These are phyloP conservation scores for Pristiophorus japonicus DNA, from an alignment of 2,113 vertebrate genomes.

Conservation along the genomic window DNA sequence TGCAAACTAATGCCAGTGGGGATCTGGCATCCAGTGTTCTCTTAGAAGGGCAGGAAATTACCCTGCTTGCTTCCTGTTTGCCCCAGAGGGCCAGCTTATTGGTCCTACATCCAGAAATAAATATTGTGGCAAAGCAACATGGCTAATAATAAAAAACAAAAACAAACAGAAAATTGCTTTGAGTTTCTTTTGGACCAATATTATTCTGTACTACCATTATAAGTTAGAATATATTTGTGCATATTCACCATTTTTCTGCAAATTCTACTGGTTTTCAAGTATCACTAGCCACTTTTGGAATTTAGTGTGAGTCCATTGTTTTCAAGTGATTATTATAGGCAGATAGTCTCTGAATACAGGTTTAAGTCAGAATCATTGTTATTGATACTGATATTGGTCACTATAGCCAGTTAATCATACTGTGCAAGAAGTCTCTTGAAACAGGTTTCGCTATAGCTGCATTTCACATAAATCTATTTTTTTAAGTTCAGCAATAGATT, in stretches of 20 bases:
- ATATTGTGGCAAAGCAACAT: neutral
- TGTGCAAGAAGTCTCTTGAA: neutral
- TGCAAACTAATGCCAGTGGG: neutral
- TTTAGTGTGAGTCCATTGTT: neutral
- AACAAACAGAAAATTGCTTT: neutral
- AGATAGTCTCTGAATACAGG: neutral
- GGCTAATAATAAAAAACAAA: neutral
- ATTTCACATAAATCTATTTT: neutral
- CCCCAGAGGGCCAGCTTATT: neutral
- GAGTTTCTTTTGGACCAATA: neutral
- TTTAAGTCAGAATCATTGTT: neutral
- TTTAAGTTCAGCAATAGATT: neutral
- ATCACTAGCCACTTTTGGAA: neutral
- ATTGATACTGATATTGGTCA: neutral
- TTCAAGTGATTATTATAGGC: neutral
- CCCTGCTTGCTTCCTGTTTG: neutral
- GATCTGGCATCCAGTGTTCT: neutral
- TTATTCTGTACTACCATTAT: no score
- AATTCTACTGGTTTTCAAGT: neutral
- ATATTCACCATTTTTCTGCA: neutral
- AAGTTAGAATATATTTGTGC: neutral
- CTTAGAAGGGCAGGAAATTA: neutral
- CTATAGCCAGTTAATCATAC: neutral
- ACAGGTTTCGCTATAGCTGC: neutral
- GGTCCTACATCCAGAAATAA: neutral